These are phyloP conservation scores for Philopedon plagiatum DNA, from an alignment of 2,888 invertebrate species.

Conservation along the genomic window DNA sequence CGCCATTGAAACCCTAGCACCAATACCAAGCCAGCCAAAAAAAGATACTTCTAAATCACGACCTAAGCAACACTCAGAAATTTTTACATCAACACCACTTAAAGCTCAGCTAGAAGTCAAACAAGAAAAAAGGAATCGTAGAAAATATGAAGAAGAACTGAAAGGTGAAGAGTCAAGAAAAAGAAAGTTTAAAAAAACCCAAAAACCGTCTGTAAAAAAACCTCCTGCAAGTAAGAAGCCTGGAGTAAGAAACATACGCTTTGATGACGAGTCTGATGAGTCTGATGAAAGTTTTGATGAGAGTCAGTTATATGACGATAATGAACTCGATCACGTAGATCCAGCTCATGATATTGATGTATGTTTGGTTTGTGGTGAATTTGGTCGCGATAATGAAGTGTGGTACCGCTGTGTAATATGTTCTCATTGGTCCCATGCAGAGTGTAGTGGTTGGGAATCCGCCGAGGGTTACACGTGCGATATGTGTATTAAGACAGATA, in stretches of 20 bases:
- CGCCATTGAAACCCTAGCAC: neutral
- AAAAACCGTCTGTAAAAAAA: too few species aligned
- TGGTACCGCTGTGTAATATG: neutral
- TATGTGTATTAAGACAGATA: neutral
- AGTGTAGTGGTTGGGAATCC: constrained; percentile 2
- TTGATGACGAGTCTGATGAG: neutral
- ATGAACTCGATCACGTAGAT: neutral
- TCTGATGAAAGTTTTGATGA: neutral
- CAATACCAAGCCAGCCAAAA: too few species aligned
- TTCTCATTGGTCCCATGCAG: neutral
- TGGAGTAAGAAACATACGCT: neutral
- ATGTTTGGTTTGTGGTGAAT: neutral
- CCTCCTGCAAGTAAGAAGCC: neutral
- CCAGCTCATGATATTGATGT: neutral
- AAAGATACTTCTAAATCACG: too few species aligned
- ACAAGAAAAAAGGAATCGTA: too few species aligned
- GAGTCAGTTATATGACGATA: neutral
- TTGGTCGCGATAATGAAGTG: neutral
- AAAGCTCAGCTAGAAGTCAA: too few species aligned
- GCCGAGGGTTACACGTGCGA: neutral
- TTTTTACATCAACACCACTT: too few species aligned
- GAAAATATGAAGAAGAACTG: too few species aligned
- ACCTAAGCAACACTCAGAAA: too few species aligned
- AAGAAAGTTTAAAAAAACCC: too few species aligned
- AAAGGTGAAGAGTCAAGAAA: too few species aligned